Conservation (phyloP, 2,113 vertebrate species). For the Sula dactylatra region DNA sequence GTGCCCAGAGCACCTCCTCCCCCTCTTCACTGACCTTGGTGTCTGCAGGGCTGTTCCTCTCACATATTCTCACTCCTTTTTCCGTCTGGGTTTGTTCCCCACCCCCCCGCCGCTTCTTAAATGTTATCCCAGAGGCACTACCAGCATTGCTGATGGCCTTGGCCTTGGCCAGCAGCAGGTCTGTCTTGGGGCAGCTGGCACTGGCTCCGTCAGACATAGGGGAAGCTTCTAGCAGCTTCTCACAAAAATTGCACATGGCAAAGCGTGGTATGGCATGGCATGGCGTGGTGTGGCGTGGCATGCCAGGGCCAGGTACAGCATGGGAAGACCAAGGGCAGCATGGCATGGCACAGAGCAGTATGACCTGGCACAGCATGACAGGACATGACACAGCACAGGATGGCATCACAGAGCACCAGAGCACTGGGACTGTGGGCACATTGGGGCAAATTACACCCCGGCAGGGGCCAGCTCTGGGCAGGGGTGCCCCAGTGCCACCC, state of each 20-base stretch:
- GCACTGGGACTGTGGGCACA: fast-evolving
- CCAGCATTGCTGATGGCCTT: not conserved
- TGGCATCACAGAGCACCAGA: not conserved
- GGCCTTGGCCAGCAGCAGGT: not conserved
- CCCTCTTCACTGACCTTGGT: not conserved
- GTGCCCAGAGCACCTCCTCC: not conserved
- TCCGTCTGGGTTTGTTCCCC: too few species aligned
- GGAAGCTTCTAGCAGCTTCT: not conserved
- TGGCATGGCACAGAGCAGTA: too few species aligned
- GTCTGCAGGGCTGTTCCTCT: not conserved
- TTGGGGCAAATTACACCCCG: fast-evolving
- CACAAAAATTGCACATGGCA: not conserved
- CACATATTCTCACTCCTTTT: not conserved
- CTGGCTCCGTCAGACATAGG: not conserved
- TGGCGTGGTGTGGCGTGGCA: not conserved
- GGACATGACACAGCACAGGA: too few species aligned
- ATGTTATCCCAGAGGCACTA: not conserved
- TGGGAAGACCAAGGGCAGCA: not conserved
- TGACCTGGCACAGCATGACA: too few species aligned
- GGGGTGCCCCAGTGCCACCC: not conserved
- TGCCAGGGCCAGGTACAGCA: too few species aligned
- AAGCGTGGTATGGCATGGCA: not conserved
- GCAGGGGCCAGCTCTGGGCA: slow-evolving; percentile 81
- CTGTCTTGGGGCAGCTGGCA: too few species aligned
- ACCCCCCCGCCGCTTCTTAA: too few species aligned